Conservation (phyloP, 1,140 invertebrate genomes). For the Macrostomum lignano region DNA sequence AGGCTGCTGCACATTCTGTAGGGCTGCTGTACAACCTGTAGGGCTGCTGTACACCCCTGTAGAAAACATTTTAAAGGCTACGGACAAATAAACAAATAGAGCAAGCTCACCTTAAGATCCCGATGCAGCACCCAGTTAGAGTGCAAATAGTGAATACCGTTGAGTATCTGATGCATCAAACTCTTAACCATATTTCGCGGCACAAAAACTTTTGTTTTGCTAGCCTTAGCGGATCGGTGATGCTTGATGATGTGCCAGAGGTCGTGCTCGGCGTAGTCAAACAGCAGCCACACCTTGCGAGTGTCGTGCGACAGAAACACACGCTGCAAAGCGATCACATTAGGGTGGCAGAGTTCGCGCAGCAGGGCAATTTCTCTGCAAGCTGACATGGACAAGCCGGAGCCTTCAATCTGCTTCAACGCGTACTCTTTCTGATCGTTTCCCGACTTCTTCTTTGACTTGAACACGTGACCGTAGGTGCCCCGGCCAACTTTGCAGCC, state of each 20-base stretch:
- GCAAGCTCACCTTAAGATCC: slow-evolving; percentile 45
- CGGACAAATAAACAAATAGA: slow-evolving; percentile 3
- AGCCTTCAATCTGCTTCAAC: slow-evolving; percentile 93
- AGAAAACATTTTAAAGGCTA: slow-evolving; percentile 3
- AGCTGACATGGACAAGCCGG: slow-evolving; percentile 92
- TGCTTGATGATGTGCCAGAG: slow-evolving; percentile 59
- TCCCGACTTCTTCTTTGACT: slow-evolving; percentile 55
- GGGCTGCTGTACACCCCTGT: no score
- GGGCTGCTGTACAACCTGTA: no score
- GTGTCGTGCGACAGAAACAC: slow-evolving; percentile 90
- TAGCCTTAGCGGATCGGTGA: slow-evolving; percentile 66
- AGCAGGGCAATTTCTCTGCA: slow-evolving; percentile 89
- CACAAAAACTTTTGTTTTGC: slow-evolving; percentile 72
- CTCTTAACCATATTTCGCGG: slow-evolving; percentile 62
- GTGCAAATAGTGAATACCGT: slow-evolving; percentile 96
- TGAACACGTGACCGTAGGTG: slow-evolving; percentile 96
- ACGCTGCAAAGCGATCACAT: slow-evolving; percentile 75
- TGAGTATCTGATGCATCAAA: slow-evolving; percentile 82
- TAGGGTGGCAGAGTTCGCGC: slow-evolving; percentile 83
- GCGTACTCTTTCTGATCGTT: slow-evolving; percentile 57
- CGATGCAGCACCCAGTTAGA: slow-evolving; percentile 96
- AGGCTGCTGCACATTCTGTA: no score
- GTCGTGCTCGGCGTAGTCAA: slow-evolving; percentile 98
- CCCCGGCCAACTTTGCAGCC: slow-evolving; percentile 94
- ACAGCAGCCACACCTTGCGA: slow-evolving; percentile 82